These are phyloP conservation scores for Adelphocoris suturalis DNA, from an alignment of 2,888 invertebrate species.

Conservation along the genomic window DNA sequence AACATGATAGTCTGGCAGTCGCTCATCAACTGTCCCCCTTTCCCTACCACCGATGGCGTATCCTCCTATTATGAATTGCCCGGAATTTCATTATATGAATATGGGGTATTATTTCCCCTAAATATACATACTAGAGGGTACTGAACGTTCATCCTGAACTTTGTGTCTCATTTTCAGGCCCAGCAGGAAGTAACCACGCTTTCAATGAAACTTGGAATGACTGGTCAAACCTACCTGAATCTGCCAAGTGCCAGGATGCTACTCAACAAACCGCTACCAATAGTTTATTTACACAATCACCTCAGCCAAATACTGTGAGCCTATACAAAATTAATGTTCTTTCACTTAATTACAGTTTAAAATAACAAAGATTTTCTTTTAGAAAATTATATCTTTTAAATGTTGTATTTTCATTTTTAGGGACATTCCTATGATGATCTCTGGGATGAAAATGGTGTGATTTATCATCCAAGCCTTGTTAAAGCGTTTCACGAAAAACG, in stretches of 20 bases:
- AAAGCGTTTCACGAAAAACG: conserved; percentile 56
- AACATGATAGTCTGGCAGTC: too few relatives aligned
- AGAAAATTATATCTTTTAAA: background rate
- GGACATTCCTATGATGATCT: conserved; percentile 45
- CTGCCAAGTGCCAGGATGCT: conserved; percentile 44
- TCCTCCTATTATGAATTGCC: too few relatives aligned
- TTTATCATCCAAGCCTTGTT: conserved; percentile 48
- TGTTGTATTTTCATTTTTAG: background rate
- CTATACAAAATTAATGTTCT: background rate
- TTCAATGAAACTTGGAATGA: conserved; percentile 64
- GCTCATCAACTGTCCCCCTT: too few relatives aligned
- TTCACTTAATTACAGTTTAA: background rate
- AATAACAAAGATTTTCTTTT: too few relatives aligned
- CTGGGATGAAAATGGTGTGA: conserved; percentile 36
- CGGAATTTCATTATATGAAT: too few relatives aligned
- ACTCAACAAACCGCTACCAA: conserved; percentile 50
- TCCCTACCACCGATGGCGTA: too few relatives aligned
- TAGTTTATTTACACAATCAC: conserved; percentile 71
- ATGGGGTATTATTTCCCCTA: too few relatives aligned
- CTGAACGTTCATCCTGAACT: too few relatives aligned
- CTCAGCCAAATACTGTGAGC: conserved; percentile 67
- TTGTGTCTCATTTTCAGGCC: background rate
- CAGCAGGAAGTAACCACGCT: conserved; percentile 37
- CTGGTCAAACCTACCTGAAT: conserved; percentile 66
- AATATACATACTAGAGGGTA: too few relatives aligned